Evolutionary conservation across 1,140 invertebrate genomes (phyloP).

Genomic region (Drosophila lacertosa): DNA sequence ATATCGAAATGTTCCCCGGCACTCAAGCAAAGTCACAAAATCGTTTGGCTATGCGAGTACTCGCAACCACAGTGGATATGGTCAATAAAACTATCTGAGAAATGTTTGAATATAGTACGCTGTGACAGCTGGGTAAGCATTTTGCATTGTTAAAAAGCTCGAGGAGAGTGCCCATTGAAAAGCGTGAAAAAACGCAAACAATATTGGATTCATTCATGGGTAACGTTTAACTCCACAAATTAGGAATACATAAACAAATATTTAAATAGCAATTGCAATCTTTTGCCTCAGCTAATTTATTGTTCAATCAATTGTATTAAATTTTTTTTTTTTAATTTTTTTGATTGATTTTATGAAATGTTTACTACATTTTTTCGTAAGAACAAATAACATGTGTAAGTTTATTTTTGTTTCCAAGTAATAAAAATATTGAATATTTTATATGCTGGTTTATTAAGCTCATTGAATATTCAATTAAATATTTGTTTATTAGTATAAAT

Average conservation of each 20-base stretch:
- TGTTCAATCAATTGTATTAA: neutral
- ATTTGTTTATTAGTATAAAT: too few relatives aligned
- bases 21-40: slow-evolving; percentile 31
- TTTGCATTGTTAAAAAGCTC: slow-evolving; percentile 16
- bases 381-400: too few relatives aligned
- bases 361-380: too few relatives aligned
- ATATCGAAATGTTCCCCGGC: slow-evolving; percentile 23
- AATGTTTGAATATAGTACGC: slow-evolving; percentile 22
- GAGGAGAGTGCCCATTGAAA: neutral
- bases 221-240: neutral
- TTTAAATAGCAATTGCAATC: neutral
- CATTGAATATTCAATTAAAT: too few relatives aligned
- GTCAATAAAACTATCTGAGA: slow-evolving; percentile 35
- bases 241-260: slow-evolving; percentile 4
- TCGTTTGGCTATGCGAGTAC: slow-evolving; percentile 25
- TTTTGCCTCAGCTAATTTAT: neutral
- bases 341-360: too few relatives aligned
- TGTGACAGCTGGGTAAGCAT: slow-evolving; percentile 25
- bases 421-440: too few relatives aligned
- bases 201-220: neutral
- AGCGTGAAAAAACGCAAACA: neutral
- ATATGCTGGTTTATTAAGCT: too few relatives aligned
- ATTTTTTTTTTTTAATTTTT: too few relatives aligned
- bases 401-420: too few relatives aligned
- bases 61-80: slow-evolving; percentile 14